These are phyloP conservation scores for Paracanthobrama guichenoti DNA, from an alignment of 2,113 vertebrate species.

Conservation along the genomic window DNA sequence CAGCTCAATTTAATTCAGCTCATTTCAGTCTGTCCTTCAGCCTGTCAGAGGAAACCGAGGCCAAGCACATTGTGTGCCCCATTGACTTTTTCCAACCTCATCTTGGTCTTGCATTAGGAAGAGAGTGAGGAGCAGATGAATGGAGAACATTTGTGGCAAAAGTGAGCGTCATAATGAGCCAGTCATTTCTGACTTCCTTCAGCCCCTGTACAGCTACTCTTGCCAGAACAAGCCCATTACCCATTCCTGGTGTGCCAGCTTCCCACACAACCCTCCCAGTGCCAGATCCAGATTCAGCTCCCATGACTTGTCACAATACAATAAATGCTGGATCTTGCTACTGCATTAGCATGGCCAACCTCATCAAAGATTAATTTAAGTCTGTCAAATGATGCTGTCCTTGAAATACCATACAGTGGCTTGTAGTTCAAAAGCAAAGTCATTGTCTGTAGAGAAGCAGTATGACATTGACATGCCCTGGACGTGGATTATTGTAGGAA, in stretches of 20 bases:
- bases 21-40: slow-evolving; percentile 39
- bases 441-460: not conserved
- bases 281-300: slow-evolving; percentile 33
- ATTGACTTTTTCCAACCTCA: slow-evolving; percentile 3
- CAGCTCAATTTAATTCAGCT: slow-evolving; percentile 42
- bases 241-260: slow-evolving; percentile 13
- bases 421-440: not conserved
- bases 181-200: slow-evolving; percentile 20
- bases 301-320: slow-evolving; percentile 17
- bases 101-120: not conserved
- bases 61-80: slow-evolving; percentile 38
- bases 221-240: slow-evolving; percentile 34
- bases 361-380: not conserved
- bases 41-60: slow-evolving; percentile 29
- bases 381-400: not conserved
- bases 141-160: slow-evolving; percentile 11
- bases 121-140: not conserved
- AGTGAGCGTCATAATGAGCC: slow-evolving; percentile 34
- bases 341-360: slow-evolving; percentile 30
- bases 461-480: not conserved
- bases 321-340: slow-evolving; percentile 23
- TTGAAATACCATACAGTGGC: slow-evolving; percentile 7
- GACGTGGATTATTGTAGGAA: not conserved
- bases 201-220: not conserved
- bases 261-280: slow-evolving; percentile 9